Evolutionary conservation across 2,113 vertebrate species (phyloP).

Genomic region (Siphamia tubifer): DNA sequence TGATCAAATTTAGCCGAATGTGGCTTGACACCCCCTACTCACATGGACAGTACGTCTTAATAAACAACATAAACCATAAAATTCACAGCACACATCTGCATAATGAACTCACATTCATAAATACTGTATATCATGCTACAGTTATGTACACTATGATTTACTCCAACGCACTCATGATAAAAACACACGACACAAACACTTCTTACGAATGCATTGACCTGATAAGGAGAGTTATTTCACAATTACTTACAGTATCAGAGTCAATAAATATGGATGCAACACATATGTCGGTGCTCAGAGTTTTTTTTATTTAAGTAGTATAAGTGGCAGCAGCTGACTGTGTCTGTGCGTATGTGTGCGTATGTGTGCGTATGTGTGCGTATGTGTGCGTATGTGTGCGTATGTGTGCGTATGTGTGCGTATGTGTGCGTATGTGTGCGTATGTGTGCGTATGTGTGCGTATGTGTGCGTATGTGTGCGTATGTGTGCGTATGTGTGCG

Average conservation of each 20-base stretch:
- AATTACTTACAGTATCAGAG: constrained; percentile 35
- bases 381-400: too few species aligned
- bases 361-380: too few species aligned
- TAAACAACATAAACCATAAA: too few species aligned
- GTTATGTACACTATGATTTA: too few species aligned
- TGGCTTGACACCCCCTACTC: too few species aligned
- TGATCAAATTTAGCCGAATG: too few species aligned
- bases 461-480: too few species aligned
- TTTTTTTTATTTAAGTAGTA: background rate
- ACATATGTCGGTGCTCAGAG: background rate
- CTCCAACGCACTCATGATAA: background rate
- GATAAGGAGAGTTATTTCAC: constrained; percentile 29
- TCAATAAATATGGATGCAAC: constrained; percentile 39
- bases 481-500: too few species aligned
- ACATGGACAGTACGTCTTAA: background rate
- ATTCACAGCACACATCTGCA: background rate
- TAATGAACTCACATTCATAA: background rate
- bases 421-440: too few species aligned
- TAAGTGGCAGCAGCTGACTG: background rate
- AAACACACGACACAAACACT: background rate
- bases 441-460: too few species aligned
- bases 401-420: too few species aligned
- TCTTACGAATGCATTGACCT: constrained; percentile 12
- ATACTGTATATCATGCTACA: background rate
- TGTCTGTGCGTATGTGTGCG: background rate